Percentiles rank a stretch among this genome's conserved stretches.
Evolutionary conservation across 2,113 vertebrate genomes (phyloP).

Genomic region (Macroglossus sobrinus): DNA sequence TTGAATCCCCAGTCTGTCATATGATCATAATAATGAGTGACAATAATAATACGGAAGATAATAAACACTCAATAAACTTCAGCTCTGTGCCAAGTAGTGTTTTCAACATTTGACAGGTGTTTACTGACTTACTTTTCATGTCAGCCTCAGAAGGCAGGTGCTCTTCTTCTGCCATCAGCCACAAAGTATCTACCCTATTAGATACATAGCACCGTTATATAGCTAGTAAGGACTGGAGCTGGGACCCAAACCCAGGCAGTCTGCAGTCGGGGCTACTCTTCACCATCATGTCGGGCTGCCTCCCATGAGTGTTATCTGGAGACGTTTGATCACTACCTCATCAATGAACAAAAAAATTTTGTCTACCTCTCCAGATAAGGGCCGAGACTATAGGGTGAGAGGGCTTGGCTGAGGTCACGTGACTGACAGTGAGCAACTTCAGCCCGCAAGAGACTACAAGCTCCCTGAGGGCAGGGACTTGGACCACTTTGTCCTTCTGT

Average conservation of each 20-base stretch:
- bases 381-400: not conserved
- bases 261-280: not conserved
- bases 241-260: not conserved
- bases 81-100: not conserved
- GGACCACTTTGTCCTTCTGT: not conserved
- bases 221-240: not conserved
- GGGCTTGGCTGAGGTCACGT: not conserved
- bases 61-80: fast-evolving
- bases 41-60: not conserved
- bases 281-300: not conserved
- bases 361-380: not conserved
- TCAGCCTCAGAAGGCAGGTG: not conserved
- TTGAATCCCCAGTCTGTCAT: not conserved
- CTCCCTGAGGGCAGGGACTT: not conserved
- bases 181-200: too few species aligned
- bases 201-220: fast-evolving
- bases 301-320: not conserved
- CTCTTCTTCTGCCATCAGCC: not conserved
- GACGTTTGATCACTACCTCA: fast-evolving
- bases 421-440: not conserved
- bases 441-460: too few species aligned
- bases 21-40: not conserved
- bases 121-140: not conserved
- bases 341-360: not conserved
- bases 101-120: not conserved